Evolutionary conservation across 2,888 invertebrate species (phyloP), one percentile per base, ranked within the genome.

Genomic region (Loripinus fragilis): DNA sequence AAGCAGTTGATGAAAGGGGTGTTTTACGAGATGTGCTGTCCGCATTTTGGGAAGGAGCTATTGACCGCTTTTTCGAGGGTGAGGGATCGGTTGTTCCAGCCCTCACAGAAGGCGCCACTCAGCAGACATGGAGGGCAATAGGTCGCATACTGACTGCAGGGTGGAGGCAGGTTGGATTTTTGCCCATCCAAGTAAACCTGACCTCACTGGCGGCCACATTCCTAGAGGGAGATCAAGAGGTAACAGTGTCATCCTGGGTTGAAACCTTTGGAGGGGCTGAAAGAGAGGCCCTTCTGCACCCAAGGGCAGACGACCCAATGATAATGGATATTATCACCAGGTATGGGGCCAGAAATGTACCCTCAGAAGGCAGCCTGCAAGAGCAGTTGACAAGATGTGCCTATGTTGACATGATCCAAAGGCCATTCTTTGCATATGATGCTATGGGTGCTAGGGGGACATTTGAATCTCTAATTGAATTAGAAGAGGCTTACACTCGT

Each of bases 1-100:
- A 12, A 25, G 60, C 60, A 60, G 23, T 60, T 20, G 60, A 60
- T 23, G 60, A 60, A 60, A 60, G 23, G 15, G 60, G 60, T 12
- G 60, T 60, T 12, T 25, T 60, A 12, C 60, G 60, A 20, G 60
- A 60, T 25, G 23, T 60, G 23, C 23, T 60, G 25, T 20, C 60
- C 12, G 60, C 15, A 12, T 60, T 60, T 25, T 60, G 60, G 60
- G 15, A 15, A 12, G 15, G 25, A 20, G 60, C 25, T 20, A 20
- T 60, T 20, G 60, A 25, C 12, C 60, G 60, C 15, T 60, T 20
- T 23, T 60, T 60, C 25, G 17, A 23, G 60, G 60, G 48, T 15
- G 48, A 45, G n/a, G 48, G n/a, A 15, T 15, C 15, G n/a, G 15
- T n/a, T 15, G 48, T 45, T 15, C 48, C 48, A 45, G 48, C n/a